Evolutionary conservation across 2,888 invertebrate genomes (phyloP).

Genomic region (Villa cingulata): DNA sequence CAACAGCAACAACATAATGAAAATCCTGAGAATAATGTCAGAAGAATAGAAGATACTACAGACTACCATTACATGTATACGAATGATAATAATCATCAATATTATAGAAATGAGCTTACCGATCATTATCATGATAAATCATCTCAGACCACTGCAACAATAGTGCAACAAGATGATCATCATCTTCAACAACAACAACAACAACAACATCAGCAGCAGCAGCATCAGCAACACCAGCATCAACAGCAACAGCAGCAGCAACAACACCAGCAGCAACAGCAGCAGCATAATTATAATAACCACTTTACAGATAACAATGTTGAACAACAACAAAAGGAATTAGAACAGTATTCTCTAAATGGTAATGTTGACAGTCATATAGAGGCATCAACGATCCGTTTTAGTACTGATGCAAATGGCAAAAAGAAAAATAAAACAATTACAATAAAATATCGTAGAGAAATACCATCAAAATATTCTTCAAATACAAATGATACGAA

Average conservation of each 20-base stretch:
- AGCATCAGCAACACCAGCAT: background rate
- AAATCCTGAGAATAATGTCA: too few relatives aligned
- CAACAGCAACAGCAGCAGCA: conserved; percentile 3
- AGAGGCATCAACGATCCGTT: conserved; percentile 30
- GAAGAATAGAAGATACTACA: too few relatives aligned
- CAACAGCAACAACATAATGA: too few relatives aligned
- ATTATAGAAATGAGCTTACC: too few relatives aligned
- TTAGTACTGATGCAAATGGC: conserved; percentile 28
- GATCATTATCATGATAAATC: background rate
- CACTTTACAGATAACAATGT: background rate
- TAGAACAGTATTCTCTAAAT: conserved; percentile 2
- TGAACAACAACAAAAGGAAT: too few relatives aligned
- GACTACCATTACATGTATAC: too few relatives aligned
- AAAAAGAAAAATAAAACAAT: conserved; percentile 31
- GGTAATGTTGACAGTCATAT: conserved; percentile 27
- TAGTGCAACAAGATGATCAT: background rate
- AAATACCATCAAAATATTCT: conserved; percentile 10
- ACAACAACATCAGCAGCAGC: too few relatives aligned
- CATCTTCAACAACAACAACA: conserved; percentile 2
- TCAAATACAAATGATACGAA: background rate
- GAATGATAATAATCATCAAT: too few relatives aligned
- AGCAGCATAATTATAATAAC: too few relatives aligned
- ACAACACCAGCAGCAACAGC: too few relatives aligned
- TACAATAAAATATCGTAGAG: conserved; percentile 31
- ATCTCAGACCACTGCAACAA: background rate